Evolutionary conservation across 2,888 invertebrate species (phyloP).

Genomic region (Watsonalla cultraria): DNA sequence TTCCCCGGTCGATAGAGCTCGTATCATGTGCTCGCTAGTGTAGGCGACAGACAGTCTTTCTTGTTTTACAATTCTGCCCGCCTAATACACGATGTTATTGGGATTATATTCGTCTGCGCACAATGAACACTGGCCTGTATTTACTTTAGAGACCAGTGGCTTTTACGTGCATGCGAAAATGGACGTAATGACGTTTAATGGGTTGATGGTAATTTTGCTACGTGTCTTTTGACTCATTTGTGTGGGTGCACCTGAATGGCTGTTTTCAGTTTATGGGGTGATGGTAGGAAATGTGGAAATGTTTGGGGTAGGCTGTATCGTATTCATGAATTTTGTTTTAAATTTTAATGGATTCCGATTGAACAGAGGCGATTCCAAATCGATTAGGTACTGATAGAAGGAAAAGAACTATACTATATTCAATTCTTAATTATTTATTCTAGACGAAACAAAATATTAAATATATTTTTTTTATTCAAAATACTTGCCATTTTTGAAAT

Average conservation of each 20-base stretch:
- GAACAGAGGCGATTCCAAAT: too few species aligned
- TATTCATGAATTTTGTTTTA: not conserved
- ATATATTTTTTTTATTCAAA: too few species aligned
- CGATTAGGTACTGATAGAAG: not conserved
- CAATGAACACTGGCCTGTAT: conserved; percentile 18
- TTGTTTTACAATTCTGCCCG: conserved; percentile 60
- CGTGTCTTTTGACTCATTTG: conserved; percentile 7
- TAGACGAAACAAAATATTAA: too few species aligned
- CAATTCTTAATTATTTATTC: too few species aligned
- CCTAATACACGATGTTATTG: conserved; percentile 37
- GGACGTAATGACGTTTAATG: conserved; percentile 17
- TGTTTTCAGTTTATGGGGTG: conserved; percentile 10
- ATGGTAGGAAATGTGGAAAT: conserved; percentile 1
- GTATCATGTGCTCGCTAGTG: conserved; percentile 53
- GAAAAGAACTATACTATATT: too few species aligned
- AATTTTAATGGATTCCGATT: not conserved
- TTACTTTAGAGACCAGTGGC: conserved; percentile 21
- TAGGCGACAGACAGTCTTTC: conserved; percentile 71
- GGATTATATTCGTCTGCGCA: conserved; percentile 41
- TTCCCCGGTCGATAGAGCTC: conserved; percentile 67
- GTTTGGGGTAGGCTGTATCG: conserved; percentile 15
- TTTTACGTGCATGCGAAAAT: conserved; percentile 26
- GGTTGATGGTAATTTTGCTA: conserved; percentile 13
- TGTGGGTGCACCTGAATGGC: conserved; percentile 12
- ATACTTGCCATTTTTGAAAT: too few species aligned